A percentile compares a stretch with the other conserved stretches of the same genome.
Evolutionary conservation across 2,113 vertebrate species (phyloP).

Genomic region (Albula glossodonta): DNA sequence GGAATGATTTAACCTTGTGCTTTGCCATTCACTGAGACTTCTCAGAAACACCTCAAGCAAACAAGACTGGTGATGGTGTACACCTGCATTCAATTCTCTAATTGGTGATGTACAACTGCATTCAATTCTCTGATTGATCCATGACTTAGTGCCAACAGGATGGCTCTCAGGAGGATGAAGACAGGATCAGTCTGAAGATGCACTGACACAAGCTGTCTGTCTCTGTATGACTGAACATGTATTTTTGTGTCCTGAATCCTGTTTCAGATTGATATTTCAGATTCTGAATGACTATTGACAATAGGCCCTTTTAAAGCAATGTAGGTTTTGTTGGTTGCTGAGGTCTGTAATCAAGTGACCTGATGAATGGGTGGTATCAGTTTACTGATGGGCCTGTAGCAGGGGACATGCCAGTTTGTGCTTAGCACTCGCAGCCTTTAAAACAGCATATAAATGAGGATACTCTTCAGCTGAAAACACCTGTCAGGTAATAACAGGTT

Average conservation of each 20-base stretch:
- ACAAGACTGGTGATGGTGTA: too few relatives aligned
- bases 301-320: neutral
- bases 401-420: conserved; percentile 16
- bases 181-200: neutral
- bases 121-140: too few relatives aligned
- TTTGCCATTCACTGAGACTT: too few relatives aligned
- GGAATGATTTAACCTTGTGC: too few relatives aligned
- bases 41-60: too few relatives aligned
- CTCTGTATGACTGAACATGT: neutral
- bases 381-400: conserved; percentile 27
- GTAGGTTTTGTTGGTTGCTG: neutral
- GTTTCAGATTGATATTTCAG: neutral
- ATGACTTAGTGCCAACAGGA: neutral
- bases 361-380: conserved; percentile 5
- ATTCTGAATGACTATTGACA: neutral
- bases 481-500: conserved; percentile 35
- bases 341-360: conserved; percentile 17
- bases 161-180: neutral
- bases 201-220: neutral
- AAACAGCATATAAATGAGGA: conserved; percentile 32
- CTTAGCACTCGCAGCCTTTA: conserved; percentile 10
- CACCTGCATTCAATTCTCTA: too few relatives aligned
- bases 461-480: conserved; percentile 37
- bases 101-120: too few relatives aligned
- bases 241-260: neutral